These are phyloP conservation scores for Lacerta agilis DNA, from an alignment of 2,797 vertebrate genomes.

Conservation along the genomic window DNA sequence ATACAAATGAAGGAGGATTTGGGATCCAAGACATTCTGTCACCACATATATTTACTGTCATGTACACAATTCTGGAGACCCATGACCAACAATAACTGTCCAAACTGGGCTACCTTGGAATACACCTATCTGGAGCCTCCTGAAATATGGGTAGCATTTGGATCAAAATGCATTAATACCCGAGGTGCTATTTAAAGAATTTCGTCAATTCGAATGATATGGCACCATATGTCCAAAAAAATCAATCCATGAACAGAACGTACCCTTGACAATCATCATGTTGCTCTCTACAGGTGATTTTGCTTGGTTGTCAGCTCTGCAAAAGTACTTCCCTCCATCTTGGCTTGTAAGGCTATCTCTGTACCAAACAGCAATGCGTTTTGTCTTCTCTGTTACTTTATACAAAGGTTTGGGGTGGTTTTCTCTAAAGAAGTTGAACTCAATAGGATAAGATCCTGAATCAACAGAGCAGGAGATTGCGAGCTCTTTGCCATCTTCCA, in stretches of 20 bases:
- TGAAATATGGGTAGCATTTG: no score
- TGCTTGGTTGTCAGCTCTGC: conserved; percentile 76
- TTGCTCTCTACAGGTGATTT: conserved; percentile 56
- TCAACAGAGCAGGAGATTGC: conserved; percentile 69
- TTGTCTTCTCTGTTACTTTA: conserved; percentile 13
- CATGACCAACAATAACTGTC: no score
- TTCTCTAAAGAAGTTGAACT: conserved; percentile 75
- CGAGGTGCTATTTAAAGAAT: no score
- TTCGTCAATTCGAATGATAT: no score
- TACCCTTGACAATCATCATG: conserved; percentile 70
- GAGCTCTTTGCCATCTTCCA: conserved; percentile 72
- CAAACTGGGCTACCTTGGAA: no score
- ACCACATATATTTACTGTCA: no score
- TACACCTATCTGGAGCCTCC: no score
- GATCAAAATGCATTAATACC: no score
- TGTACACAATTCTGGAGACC: no score
- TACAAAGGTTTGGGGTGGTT: conserved; percentile 45
- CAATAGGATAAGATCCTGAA: conserved; percentile 77
- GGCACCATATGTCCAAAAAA: no score
- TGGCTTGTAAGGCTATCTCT: conserved; percentile 60
- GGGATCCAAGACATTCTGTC: no score
- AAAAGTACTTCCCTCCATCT: conserved; percentile 76
- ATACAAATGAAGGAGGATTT: no score
- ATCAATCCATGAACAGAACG: conserved; percentile 35
- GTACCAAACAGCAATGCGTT: conserved; percentile 15